phyloP scores from a whole-genome alignment of 2,888 invertebrate species.

The Melanostoma mellinum region DNA sequence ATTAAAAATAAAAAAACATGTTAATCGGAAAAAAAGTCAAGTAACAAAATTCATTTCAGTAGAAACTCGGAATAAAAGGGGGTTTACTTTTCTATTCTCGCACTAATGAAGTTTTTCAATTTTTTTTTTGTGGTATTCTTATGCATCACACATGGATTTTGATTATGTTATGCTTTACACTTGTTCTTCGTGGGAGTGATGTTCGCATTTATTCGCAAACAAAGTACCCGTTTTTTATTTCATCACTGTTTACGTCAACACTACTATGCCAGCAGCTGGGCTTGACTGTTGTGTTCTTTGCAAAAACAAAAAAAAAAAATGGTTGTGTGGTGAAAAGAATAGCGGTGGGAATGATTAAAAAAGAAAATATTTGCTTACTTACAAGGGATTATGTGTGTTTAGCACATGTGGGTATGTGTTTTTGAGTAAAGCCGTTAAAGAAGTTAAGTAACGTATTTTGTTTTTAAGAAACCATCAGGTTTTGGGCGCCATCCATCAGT shows the following conservation, averaged over 20 bases:
- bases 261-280: not conserved
- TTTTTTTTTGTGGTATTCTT: not conserved
- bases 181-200: not conserved
- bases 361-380: too few relatives aligned
- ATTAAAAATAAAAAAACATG: conserved; percentile 18
- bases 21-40: not conserved
- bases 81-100: not conserved
- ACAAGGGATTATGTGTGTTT: too few relatives aligned
- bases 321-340: not conserved
- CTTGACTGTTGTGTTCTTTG: not conserved
- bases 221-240: not conserved
- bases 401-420: too few relatives aligned
- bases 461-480: too few relatives aligned
- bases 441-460: too few relatives aligned
- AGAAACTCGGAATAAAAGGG: conserved; percentile 2
- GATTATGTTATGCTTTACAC: not conserved
- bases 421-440: too few relatives aligned
- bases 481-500: too few relatives aligned
- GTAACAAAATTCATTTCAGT: conserved; percentile 23
- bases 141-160: not conserved
- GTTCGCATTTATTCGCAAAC: not conserved
- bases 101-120: conserved; percentile 18
- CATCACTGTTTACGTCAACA: not conserved
- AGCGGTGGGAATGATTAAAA: too few relatives aligned
- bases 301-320: not conserved